Conservation (phyloP, 2,888 invertebrate genomes). For the Melieria omissa region DNA sequence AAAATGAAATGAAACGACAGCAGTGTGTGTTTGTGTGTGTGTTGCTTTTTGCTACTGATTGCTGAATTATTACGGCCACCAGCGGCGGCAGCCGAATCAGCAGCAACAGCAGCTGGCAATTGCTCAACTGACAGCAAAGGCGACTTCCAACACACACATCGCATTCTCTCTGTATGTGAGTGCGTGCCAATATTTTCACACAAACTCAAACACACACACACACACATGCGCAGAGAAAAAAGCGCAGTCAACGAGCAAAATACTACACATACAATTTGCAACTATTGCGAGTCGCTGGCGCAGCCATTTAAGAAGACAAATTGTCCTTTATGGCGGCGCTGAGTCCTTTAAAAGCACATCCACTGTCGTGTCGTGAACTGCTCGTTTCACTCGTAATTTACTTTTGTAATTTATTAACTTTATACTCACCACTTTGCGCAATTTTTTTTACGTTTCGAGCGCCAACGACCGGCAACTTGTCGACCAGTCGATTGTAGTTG, state of each 20-base stretch:
- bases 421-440: neutral
- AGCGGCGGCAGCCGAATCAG: neutral
- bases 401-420: constrained; percentile 29
- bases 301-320: constrained; percentile 37
- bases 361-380: neutral
- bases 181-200: no score
- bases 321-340: constrained; percentile 18
- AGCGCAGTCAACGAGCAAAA: neutral
- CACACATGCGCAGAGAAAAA: neutral
- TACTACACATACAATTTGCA: neutral
- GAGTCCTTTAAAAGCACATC: constrained; percentile 4
- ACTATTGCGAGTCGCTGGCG: neutral
- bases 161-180: no score
- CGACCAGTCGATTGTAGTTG: constrained; percentile 15
- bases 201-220: neutral
- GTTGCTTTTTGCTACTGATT: constrained; percentile 18
- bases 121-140: constrained; percentile 23
- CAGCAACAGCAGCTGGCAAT: constrained; percentile 20
- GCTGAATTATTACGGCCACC: constrained; percentile 34
- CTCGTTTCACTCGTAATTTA: constrained; percentile 15
- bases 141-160: constrained; percentile 16
- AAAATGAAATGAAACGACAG: constrained; percentile 7
- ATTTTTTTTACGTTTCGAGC: no score
- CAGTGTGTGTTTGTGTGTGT: neutral
- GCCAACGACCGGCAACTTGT: no score